Evolutionary conservation across 2,888 invertebrate genomes (phyloP), one percentile per base, ranked within the genome.

Genomic region (Amiota communis): DNA sequence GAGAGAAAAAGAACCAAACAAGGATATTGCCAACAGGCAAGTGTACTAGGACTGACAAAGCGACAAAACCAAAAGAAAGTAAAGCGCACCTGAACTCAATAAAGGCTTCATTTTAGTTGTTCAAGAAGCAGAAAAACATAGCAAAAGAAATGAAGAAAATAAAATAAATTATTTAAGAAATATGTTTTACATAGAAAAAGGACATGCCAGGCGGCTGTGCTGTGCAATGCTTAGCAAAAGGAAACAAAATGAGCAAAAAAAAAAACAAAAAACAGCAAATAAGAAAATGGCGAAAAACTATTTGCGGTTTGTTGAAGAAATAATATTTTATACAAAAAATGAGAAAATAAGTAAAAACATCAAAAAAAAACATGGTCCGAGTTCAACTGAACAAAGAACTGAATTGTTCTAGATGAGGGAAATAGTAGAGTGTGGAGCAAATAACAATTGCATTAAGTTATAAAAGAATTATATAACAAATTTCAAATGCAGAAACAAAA

Each of bases 91-190:
- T 83, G 83, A 83, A 83, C 83, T 84, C 83, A 83, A 83, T 83
- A 83, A 83, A 83, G 84, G 85, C 83, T 83, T 83, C 85, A 83
- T 83, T 83, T 84, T 76, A 79, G 82, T 80, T 84, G 80, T 80
- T 83, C 80, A 83, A 84, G 85, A 76, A 83, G 83, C 81, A 83
- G 80, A 80, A 84, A 81, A 20, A 11, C n/a, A 59, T 15, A 15
- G 59, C 20, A 15, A 20, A 17, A 11, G 8, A 9, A 2, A 15
- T 11, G 20, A 11, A 59, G 4, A 79, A 76, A 75, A 77, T 70
- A 80, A 81, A 83, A 77, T 83, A 85, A 83, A 83, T 83, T 83
- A 83, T 83, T 83, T 85, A 85, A 85, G 83, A 83, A 83, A 83
- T 83, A 83, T 83, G 83, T 83, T 83, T 85, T 83, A 85, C 83